phyloP scores from a whole-genome alignment of 2,888 invertebrate species.

The Acronicta leporina region DNA sequence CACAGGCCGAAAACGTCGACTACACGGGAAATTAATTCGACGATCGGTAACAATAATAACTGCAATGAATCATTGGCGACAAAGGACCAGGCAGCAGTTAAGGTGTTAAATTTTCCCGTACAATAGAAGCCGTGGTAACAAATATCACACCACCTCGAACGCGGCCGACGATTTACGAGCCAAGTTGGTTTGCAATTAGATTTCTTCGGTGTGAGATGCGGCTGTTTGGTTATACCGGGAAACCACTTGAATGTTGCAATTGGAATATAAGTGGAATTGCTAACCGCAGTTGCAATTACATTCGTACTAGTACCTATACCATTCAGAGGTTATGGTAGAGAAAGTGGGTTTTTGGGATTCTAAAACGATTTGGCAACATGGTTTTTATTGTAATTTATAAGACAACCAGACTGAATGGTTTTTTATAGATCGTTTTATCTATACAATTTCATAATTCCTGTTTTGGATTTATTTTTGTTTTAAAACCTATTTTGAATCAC shows the following conservation, averaged over 20 bases:
- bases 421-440: too few relatives aligned
- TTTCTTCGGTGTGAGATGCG: conserved; percentile 59
- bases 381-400: too few relatives aligned
- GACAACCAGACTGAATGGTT: too few relatives aligned
- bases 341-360: neutral
- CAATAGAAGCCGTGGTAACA: conserved; percentile 71
- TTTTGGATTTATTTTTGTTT: too few relatives aligned
- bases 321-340: neutral
- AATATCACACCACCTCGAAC: conserved; percentile 65
- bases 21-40: conserved; percentile 82
- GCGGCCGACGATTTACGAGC: conserved; percentile 77
- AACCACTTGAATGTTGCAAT: conserved; percentile 28
- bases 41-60: conserved; percentile 83
- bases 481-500: too few relatives aligned
- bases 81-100: conserved; percentile 72
- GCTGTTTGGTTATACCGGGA: conserved; percentile 20
- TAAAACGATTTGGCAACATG: too few relatives aligned
- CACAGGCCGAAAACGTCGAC: conserved; percentile 67
- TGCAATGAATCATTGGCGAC: conserved; percentile 82
- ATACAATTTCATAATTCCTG: too few relatives aligned
- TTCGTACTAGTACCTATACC: conserved; percentile 6
- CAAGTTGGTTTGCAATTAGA: conserved; percentile 84
- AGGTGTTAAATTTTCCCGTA: conserved; percentile 81
- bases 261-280: conserved; percentile 14
- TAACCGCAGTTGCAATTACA: conserved; percentile 15